Base-by-base conservation (phyloP, 1,140 invertebrate species). In the Melitaea cinxia region DNA sequence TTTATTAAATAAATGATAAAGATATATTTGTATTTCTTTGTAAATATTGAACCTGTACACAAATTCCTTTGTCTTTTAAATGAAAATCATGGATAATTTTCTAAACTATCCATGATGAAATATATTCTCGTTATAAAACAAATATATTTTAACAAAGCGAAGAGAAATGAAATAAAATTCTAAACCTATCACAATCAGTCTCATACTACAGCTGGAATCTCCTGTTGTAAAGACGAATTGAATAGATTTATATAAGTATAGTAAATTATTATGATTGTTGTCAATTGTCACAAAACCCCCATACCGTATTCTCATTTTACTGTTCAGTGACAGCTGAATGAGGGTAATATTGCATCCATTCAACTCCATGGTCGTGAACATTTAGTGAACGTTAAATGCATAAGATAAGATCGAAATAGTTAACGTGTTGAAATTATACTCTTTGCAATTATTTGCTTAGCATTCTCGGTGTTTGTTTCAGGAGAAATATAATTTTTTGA, bases 321-420 rank as follows among this genome's bases (percentile, higher is more conserved):
- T 58, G 26, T 58, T 58, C 56, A 49, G 24, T 47, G 56, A 33
- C 39, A 19, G 33, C 30, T 39, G 42, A 58, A 58, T 47, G 56
- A 58, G 56, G 56, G 42, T 58, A 58, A 58, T 58, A 24, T 42
- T 57, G 24, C 24, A 45, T 45, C 15, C 37, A 57, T 45, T 57
- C 39, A 24, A 15, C 23, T 42, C 37, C 14, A 57, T 45, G 39
- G 26, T 26, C 55, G 30, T 58, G 4, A 58, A n/a, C 42, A 47
- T 47, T 47, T 47, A 12, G 7, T n/a, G 42, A 21, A 21, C 42
- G 42, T 39, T 39, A 39, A 21, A 45, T 10, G 35, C n/a, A 28
- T 7, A 3, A 28, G 7, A 28, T 28, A 28, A 28, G 3, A 28
- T n/a, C n/a, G n/a, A n/a, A n/a, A n/a, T n/a, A n/a, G n/a, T n/a